Base-by-base conservation (phyloP, 2,113 vertebrate species). In the Catagonus wagneri region DNA sequence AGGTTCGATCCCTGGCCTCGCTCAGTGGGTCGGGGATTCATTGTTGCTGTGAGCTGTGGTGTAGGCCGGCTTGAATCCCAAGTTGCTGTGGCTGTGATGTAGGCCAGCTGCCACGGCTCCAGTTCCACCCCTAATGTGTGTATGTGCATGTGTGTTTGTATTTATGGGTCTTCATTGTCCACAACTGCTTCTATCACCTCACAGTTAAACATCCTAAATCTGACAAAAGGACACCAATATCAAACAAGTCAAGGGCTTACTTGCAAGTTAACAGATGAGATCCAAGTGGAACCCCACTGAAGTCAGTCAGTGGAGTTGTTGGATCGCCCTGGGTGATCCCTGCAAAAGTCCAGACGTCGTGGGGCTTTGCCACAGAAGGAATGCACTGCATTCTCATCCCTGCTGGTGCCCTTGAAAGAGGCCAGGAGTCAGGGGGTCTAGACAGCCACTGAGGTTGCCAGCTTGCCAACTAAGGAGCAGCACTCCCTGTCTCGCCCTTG, bases 121-220 rank as follows among this genome's bases (percentile, higher is more conserved):
- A 8, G 8, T 44, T 44, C 44, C 44, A 44, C 44, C 44, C 5
- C 5, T 44, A 44, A 44, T 44, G 44, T 44, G 44, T 44, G 44
- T 44, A 8, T 44, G 44, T 44, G 44, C 8, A 8, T 44, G 44
- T 44, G 44, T 56, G 69, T 83, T 76, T 16, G n/a, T 27, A 7
- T 83, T 66, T 81, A 7, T 36, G 44, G 58, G 17, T 32, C 50
- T 74, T 81, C 27, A 54, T 22, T 74, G 50, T 2, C 32, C 50
- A 71, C 19, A 23, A 65, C 29, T 75, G 50, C 13, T 68, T 78
- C 23, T 56, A n/a, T 75, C 60, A 75, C 34, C 29, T 74, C 44
- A 63, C 63, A 89, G 56, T 58, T 50, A 76, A n/a, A n/a, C 19
- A 91, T 52, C 76, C 90, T 69, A 50, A 93, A 52, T 27, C 56